Conservation (phyloP, 2,888 invertebrate genomes). For the Tetrapedia diversipes region DNA sequence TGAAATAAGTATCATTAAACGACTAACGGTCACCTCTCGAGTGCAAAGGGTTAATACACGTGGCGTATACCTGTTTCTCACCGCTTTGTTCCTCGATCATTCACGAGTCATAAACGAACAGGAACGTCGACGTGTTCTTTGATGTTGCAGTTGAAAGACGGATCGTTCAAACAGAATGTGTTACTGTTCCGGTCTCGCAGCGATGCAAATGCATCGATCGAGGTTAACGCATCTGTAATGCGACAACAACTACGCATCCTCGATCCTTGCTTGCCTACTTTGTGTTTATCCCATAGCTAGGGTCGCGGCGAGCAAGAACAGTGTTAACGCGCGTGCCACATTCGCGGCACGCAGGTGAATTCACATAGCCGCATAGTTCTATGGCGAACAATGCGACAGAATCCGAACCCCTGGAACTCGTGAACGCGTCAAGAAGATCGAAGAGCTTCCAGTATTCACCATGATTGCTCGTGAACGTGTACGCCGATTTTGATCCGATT, state of each 20-base stretch:
- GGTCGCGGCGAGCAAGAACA: constrained; percentile 56
- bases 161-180: constrained; percentile 35
- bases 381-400: constrained; percentile 29
- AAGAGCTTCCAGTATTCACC: not conserved
- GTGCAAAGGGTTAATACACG: too few relatives aligned
- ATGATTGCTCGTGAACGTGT: not conserved
- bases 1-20: too few relatives aligned
- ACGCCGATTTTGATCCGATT: not conserved
- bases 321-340: constrained; percentile 77
- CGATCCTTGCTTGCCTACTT: constrained; percentile 77
- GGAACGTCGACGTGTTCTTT: not conserved
- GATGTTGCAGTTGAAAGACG: not conserved
- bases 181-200: constrained; percentile 48
- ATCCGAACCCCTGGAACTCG: constrained; percentile 2
- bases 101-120: not conserved
- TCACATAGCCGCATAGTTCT: constrained; percentile 61
- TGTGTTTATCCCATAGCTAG: constrained; percentile 75
- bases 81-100: too few relatives aligned
- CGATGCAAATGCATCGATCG: constrained; percentile 70
- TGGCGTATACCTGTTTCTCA: too few relatives aligned
- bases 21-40: too few relatives aligned
- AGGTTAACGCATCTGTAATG: constrained; percentile 80
- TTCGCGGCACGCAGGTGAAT: constrained; percentile 70
- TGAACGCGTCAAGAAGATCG: not conserved
- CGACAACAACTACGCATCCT: constrained; percentile 69